A percentile compares a stretch with the other conserved stretches of the same genome.
Evolutionary conservation across 2,888 invertebrate genomes (phyloP).

Genomic region (Elgonia sp.): DNA sequence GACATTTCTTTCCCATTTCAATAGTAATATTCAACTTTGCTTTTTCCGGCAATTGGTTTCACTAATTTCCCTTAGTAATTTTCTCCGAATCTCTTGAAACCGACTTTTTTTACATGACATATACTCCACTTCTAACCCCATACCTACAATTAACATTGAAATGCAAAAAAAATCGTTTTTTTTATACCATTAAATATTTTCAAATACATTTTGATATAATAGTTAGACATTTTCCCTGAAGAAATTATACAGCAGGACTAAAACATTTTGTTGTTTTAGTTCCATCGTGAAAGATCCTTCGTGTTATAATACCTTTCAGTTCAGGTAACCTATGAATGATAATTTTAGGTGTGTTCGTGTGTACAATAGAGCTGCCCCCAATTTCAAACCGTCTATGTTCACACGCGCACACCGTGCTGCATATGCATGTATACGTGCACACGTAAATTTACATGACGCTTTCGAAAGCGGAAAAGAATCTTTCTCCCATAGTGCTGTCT

Average conservation of each 20-base stretch:
- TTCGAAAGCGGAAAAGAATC: constrained; percentile 66
- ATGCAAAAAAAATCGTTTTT: too few species aligned
- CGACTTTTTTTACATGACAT: too few species aligned
- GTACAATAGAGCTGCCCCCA: constrained; percentile 60
- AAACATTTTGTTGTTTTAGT: background rate
- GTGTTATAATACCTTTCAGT: constrained; percentile 20
- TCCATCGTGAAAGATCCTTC: background rate
- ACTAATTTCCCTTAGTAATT: too few species aligned
- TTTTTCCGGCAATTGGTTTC: too few species aligned
- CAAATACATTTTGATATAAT: too few species aligned
- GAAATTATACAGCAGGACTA: background rate
- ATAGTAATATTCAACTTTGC: too few species aligned
- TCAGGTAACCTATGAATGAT: constrained; percentile 42
- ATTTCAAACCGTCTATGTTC: constrained; percentile 56
- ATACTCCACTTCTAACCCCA: too few species aligned
- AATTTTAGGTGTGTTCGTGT: constrained; percentile 47
- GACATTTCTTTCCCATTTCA: too few species aligned
- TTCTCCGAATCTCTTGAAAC: too few species aligned
- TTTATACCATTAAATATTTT: too few species aligned
- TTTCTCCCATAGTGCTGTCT: constrained; percentile 39
- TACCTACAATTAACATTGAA: too few species aligned
- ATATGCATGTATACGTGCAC: constrained; percentile 6
- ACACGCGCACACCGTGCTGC: constrained; percentile 43
- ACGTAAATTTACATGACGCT: constrained; percentile 44
- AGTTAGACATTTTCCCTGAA: too few species aligned